Base-by-base conservation (phyloP, 2,797 vertebrate species). In the Xenentodon cancila region DNA sequence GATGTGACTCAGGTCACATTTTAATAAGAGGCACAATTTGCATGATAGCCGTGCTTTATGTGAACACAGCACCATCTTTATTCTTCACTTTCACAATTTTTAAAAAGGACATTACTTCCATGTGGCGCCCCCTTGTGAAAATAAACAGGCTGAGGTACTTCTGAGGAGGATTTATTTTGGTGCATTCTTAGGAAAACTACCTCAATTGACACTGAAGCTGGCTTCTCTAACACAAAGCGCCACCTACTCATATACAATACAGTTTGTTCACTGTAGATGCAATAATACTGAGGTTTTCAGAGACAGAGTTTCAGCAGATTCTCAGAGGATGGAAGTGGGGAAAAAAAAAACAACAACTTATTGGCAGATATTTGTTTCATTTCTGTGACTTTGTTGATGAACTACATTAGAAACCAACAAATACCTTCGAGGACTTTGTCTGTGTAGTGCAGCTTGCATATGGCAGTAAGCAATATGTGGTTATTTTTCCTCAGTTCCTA, bases 121-220 rank as follows among this genome's bases (percentile, higher is more conserved):
- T 54, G 8, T 74, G 60, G 50, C 48, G 34, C 9, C 74, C 63
- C 53, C 75, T 62, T 45, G 67, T 73, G 77, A 73, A 75, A 70
- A 74, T 17, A 74, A 80, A 66, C 21, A 63, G 53, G 62, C 27
- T 4, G 45, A 53, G 54, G 42, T 18, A 5, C 20, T 64, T 59
- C 47, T 64, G 25, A 71, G 73, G 46, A 66, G 65, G 51, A 34
- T 79, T 84, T 73, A 73, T 75, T 82, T 51, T 70, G 53, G 46
- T 55, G 27, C 17, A 59, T 44, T 25, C 58, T 60, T 64, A 52
- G 49, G n/a, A 78, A 72, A 73, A 59, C 59, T 48, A 62, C 63
- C 63, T 56, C 19, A 19, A 46, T 68, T 47, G 72, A 71, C 53
- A 66, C 53, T 64, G 46, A 61, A 56, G 40, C 57, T 61, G 61